Base-by-base conservation (phyloP, 2,888 invertebrate genomes). In the Trissoscelio sp. region DNA sequence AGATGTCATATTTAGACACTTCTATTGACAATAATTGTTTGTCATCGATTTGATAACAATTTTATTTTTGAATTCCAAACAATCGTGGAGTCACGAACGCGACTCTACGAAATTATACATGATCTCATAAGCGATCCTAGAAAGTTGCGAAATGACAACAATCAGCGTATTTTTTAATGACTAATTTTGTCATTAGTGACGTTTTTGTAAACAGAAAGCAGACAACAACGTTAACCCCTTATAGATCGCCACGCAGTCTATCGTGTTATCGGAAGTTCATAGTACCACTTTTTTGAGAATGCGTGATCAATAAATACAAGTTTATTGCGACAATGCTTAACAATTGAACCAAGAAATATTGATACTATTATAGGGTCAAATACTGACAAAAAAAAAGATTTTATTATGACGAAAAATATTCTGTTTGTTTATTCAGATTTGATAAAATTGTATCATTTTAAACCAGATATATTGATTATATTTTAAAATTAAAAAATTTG, bases 171-270 rank as follows among this genome's bases (percentile, higher is more conserved):
- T 16, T 12, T 14, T 11, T 51, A 28, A 11, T 28, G 51, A 51
- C 14, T 51, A 51, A 51, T 51, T 57, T 57, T 18, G 57, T 20
- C 37, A 12, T 28, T 14, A 51, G 6, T 58, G 48, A 24, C 22
- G 22, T 9, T 48, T 48, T 24, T 48, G 48, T n/a, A n/a, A n/a
- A n/a, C n/a, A n/a, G n/a, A n/a, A n/a, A n/a, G n/a, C n/a, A n/a
- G n/a, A n/a, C n/a, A n/a, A n/a, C n/a, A n/a, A n/a, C n/a, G n/a
- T n/a, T 64, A 57, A 74, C 64, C 64, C 64, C 57, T 31, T 34
- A 14, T 20, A 51, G 64, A 74, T 64, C 74, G 74, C 64, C 74
- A 74, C 42, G 74, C 74, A 57, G 74, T 74, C 74, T 74, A 64
- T 60, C 20, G 46, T 74, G 46, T 64, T 74, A 74, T 74, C 74